These are phyloP conservation scores for Charaxes varanes DNA, from an alignment of 1,140 invertebrate genomes.

Conservation along the genomic window DNA sequence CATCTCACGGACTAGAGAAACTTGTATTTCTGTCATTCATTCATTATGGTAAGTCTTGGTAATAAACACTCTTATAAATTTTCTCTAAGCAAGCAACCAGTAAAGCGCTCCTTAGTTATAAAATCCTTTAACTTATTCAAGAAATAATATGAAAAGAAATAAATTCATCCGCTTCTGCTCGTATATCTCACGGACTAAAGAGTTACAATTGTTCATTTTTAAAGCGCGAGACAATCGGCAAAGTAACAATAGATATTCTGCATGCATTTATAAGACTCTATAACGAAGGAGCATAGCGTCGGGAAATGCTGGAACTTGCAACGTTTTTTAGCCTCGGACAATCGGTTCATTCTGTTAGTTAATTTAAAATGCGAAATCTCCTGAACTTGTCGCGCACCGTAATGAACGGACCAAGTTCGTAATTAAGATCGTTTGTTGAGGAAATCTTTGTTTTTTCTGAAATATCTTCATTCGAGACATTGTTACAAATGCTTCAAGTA, in stretches of 20 bases:
- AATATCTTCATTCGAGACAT: too few species aligned
- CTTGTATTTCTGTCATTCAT: too few species aligned
- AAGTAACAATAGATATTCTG: slow-evolving; percentile 7
- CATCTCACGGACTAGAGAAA: too few species aligned
- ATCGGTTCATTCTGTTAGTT: slow-evolving; percentile 9
- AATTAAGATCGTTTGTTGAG: slow-evolving; percentile 5
- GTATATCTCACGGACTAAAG: too few species aligned
- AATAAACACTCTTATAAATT: too few species aligned
- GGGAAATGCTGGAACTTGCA: slow-evolving; percentile 1
- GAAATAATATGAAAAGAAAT: neutral
- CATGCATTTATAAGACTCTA: slow-evolving; percentile 5
- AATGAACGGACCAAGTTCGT: slow-evolving; percentile 3
- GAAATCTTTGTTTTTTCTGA: slow-evolving; percentile 1
- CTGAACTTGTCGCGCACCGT: slow-evolving; percentile 3
- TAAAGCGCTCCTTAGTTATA: too few species aligned
- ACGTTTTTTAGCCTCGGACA: slow-evolving; percentile 1
- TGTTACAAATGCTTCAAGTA: too few species aligned
- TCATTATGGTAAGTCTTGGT: too few species aligned
- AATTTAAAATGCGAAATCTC: slow-evolving; percentile 7
- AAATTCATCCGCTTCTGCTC: too few species aligned
- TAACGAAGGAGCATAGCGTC: slow-evolving; percentile 4
- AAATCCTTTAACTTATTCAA: neutral
- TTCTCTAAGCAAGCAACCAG: too few species aligned
- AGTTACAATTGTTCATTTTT: slow-evolving; percentile 1
- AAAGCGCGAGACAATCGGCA: slow-evolving; percentile 3